phyloP scores from a whole-genome alignment of 2,113 vertebrate genomes.

The Pycnonotus jocosus region DNA sequence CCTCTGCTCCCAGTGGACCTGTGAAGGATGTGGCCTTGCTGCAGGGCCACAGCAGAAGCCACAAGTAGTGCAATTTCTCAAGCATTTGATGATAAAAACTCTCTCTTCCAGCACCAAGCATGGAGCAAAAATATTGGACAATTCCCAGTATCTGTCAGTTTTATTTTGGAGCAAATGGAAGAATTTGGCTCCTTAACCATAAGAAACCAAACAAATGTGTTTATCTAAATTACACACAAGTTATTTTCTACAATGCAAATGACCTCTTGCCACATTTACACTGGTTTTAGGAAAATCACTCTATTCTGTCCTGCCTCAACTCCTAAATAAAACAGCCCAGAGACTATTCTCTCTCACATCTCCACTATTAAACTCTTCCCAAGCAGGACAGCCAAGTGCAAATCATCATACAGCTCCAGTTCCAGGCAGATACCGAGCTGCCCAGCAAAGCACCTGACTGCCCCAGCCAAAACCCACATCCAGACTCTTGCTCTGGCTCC shows the following conservation, averaged over 20 bases:
- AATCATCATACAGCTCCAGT: background rate
- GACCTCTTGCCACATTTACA: background rate
- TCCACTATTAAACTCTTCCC: background rate
- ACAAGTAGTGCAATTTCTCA: background rate
- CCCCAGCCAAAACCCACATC: background rate
- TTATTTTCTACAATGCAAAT: background rate
- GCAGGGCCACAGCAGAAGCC: background rate
- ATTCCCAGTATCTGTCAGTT: background rate
- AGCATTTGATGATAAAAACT: background rate
- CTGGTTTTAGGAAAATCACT: background rate
- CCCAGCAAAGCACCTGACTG: background rate
- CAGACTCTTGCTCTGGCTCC: background rate
- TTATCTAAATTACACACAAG: background rate
- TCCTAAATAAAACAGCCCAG: background rate
- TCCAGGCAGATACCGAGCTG: background rate
- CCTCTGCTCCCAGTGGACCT: background rate
- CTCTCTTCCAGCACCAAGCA: background rate
- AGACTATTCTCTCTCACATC: background rate
- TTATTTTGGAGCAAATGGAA: background rate
- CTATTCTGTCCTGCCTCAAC: background rate
- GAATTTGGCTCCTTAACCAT: background rate
- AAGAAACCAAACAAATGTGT: background rate
- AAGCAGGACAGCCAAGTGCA: background rate
- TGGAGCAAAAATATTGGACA: background rate
- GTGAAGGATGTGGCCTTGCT: accelerated